These are phyloP conservation scores for Phytoseiulus persimilis DNA, from an alignment of 2,888 invertebrate genomes.

Conservation along the genomic window DNA sequence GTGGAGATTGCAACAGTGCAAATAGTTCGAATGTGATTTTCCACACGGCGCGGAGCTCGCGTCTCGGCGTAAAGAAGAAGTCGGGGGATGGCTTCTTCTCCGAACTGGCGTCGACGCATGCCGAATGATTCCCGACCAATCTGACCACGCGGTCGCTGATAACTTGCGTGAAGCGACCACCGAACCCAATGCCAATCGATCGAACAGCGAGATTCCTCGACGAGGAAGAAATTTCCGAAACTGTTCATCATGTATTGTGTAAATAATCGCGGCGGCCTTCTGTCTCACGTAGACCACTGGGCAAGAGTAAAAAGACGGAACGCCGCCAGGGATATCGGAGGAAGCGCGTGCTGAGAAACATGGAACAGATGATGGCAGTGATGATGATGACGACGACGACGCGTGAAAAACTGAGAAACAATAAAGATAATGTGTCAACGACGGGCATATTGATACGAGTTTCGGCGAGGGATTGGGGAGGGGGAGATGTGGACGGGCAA, in stretches of 20 bases:
- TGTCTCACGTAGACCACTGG: no score
- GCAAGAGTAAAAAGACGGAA: neutral
- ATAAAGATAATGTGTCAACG: neutral
- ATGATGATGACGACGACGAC: neutral
- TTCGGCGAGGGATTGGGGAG: neutral
- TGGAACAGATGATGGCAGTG: neutral
- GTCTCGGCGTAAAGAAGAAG: neutral
- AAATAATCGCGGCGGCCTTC: neutral
- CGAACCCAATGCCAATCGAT: neutral
- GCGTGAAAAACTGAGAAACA: neutral
- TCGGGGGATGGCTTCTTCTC: no score
- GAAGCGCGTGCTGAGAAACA: neutral
- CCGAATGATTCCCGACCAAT: neutral
- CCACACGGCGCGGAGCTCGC: neutral
- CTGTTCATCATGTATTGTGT: neutral
- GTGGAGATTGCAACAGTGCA: slow-evolving; percentile 5
- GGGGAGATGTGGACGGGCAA: no score
- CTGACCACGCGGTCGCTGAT: neutral
- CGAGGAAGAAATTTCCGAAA: neutral
- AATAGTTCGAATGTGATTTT: neutral
- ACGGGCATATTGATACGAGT: neutral
- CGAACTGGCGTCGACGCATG: neutral
- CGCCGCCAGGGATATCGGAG: neutral
- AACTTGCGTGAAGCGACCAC: neutral
- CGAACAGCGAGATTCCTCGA: neutral